phyloP scores from a whole-genome alignment of 1,140 invertebrate genomes.

The Aricia agestis region DNA sequence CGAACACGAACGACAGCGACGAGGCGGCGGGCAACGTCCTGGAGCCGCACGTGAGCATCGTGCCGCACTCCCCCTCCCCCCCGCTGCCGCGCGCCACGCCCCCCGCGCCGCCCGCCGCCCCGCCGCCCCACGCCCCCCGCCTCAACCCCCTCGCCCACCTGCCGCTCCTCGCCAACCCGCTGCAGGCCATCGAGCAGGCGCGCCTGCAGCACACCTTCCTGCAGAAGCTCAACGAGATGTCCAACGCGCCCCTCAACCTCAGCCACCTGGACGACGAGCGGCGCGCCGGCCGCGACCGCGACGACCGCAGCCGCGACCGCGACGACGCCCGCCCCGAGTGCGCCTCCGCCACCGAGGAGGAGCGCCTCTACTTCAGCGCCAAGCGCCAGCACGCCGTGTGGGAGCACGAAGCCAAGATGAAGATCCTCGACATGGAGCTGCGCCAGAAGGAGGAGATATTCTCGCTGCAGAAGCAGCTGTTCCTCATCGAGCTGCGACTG shows the following conservation, averaged over 20 bases:
- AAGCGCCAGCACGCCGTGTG: conserved; percentile 72
- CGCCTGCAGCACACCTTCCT: conserved; percentile 56
- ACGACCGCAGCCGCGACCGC: conserved; percentile 42
- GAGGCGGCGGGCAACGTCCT: conserved; percentile 66
- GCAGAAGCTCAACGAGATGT: conserved; percentile 63
- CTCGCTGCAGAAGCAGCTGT: conserved; percentile 72
- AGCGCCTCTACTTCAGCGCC: conserved; percentile 65
- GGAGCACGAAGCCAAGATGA: conserved; percentile 75
- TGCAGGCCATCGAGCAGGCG: conserved; percentile 59
- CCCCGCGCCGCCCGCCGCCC: conserved; percentile 31
- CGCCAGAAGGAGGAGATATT: conserved; percentile 74
- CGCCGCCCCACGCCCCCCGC: conserved; percentile 33
- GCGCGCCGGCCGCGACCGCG: conserved; percentile 40
- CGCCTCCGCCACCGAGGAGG: conserved; percentile 59
- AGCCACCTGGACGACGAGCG: conserved; percentile 67
- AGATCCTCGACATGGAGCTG: conserved; percentile 72
- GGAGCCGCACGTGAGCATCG: conserved; percentile 65
- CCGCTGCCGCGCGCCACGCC: conserved; percentile 38
- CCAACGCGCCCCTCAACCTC: conserved; percentile 68
- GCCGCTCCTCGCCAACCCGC: conserved; percentile 49
- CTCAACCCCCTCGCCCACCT: conserved; percentile 40
- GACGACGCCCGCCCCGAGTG: conserved; percentile 53
- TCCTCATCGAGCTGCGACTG: conserved; percentile 69
- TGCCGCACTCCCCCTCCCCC: conserved; percentile 55
- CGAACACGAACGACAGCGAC: conserved; percentile 69